Base-by-base conservation (phyloP, 37 sponge, comb jelly and placozoan genomes). In the Amphimedon queenslandica region DNA sequence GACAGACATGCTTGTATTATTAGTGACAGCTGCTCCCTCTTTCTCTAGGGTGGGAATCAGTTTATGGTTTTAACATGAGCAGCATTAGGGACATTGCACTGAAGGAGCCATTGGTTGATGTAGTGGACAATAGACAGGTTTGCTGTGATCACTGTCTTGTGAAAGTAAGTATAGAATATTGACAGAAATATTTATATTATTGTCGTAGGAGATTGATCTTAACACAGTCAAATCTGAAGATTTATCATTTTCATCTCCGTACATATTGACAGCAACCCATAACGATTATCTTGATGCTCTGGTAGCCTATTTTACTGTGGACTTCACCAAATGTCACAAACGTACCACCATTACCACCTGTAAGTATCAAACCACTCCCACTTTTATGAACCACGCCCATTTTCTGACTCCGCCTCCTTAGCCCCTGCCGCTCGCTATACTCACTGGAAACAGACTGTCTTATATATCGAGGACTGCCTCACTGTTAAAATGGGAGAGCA, bases 391-490 rank as follows among this genome's bases (percentile, higher is more conserved):
- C n/a, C n/a, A n/a, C n/a, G n/a, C 63, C 42, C 64, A 5, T 35
- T 3, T 1, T 18, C 41, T 16, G 32, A 23, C 35, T 27, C 64
- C 24, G 29, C 38, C 77, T 31, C n/a, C 28, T 23, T 41, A 76
- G 88, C 91, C 24, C 94, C 94, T 30, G 84, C 84, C 53, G 69
- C 85, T 33, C 77, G 82, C 28, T 96, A 96, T 88, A 96, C 98
- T 2, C 98, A 96, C 82, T 96, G 98, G 98, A 96, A 96, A 60
- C 98, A 96, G 87, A 96, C 98, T 0, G 98, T 96, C 70, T 96
- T 96, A 81, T 96, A 96, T 80, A 55, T 96, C 69, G 57, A 84
- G 11, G 98, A 96, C 32, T 90, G 81, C 58, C 72, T 96, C 43
- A 96, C 98, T n/a, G 82, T 87, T 57, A 87, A 93, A 66, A 69